Evolutionary conservation across 2,888 invertebrate genomes (phyloP), one percentile per base, ranked within the genome.

Genomic region (Hirtodrosophila histrioides): DNA sequence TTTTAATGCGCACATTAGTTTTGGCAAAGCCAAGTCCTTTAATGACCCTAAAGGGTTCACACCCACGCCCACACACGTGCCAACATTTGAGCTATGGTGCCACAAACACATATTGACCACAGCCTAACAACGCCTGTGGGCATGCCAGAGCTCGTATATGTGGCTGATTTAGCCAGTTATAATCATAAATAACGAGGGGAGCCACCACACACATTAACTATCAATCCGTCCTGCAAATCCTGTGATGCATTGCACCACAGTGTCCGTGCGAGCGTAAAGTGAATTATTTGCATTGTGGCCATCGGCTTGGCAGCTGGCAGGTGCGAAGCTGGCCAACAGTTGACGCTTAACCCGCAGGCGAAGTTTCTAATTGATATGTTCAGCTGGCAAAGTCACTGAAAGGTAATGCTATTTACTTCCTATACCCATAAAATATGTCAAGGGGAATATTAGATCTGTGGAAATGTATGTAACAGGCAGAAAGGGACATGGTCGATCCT

Each of bases 1-100:
- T 81, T 86, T 78, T 74, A 84, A 86, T 83, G 43, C 57, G 48
- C 74, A 68, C 88, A 85, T 88, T 81, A 88, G 80, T 80, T 86
- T 50, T 64, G 60, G 39, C 54, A 67, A 79, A 79, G 57, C 68
- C 72, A 58, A 71, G 69, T 57, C 72, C 76, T 74, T 76, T 76
- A 78, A 84, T 78, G 76, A 77, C 72, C 72, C 61, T 72, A 75
- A 84, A 78, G 83, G 74, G 82, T 65, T 72, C 45, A 65, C 62
- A 57, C 17, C 10, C 40, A 46, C 46, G 24, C 64, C 35, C 65
- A 43, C 11, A 44, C 43, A 54, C 29, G 35, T 49, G 46, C n/a
- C 29, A 44, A 31, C n/a, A 33, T 35, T 53, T 57, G 51, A 57
- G 36, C 53, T 58, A 68, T 62, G 55, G 55, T 43, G 48, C 29